Percentiles rank a stretch among this genome's conserved stretches.
Conservation (phyloP, 2,888 invertebrate species). For the Metopia argyrocephala region DNA sequence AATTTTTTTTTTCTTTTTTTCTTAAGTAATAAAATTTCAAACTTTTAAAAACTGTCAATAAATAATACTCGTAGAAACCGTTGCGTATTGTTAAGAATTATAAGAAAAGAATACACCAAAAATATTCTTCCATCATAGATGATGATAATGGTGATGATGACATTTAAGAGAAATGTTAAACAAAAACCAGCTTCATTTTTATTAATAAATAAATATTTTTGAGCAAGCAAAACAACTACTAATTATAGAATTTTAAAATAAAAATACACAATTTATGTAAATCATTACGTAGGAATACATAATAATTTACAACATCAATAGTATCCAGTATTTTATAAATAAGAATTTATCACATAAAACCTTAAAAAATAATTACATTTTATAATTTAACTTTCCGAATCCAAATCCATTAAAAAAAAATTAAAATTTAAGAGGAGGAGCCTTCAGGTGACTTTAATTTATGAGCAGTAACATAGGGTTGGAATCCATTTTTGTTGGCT, state of each 20-base stretch:
- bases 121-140: background rate
- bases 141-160: too few relatives aligned
- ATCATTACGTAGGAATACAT: background rate
- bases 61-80: background rate
- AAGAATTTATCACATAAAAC: background rate
- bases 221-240: too few relatives aligned
- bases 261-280: background rate
- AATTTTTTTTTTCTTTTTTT: too few relatives aligned
- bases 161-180: background rate
- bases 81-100: background rate
- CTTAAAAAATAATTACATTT: background rate
- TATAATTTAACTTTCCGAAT: background rate
- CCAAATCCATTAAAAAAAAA: background rate
- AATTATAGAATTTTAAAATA: too few relatives aligned
- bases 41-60: background rate
- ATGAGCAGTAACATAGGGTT: conserved; percentile 77
- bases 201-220: background rate
- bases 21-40: background rate
- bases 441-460: conserved; percentile 66
- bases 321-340: background rate
- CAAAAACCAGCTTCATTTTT: background rate
- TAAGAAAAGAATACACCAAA: too few relatives aligned
- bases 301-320: background rate
- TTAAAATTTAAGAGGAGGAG: background rate
- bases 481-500: conserved; percentile 81